A percentile compares a stretch with the other conserved stretches of the same genome.
Evolutionary conservation across 2,888 invertebrate species (phyloP).

Genomic region (Hermaeophaga mercurialis): DNA sequence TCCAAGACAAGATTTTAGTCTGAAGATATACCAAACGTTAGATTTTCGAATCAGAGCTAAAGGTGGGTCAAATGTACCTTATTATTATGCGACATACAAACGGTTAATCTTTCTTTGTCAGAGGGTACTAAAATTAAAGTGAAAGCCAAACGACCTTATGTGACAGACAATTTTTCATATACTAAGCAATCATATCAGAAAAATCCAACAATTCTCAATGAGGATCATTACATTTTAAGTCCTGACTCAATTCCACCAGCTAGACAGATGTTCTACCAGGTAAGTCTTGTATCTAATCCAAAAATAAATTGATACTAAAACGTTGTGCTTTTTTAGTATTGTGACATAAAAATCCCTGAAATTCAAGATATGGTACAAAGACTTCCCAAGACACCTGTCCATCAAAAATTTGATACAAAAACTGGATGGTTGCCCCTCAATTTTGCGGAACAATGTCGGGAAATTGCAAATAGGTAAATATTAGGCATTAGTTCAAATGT

Average conservation of each 20-base stretch:
- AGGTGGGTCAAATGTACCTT: conserved; percentile 58
- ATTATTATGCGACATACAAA: too few species aligned
- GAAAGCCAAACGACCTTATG: conserved; percentile 60
- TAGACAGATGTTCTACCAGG: conserved; percentile 89
- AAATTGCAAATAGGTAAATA: conserved; percentile 68
- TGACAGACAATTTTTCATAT: conserved; percentile 31
- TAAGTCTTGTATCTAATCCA: too few species aligned
- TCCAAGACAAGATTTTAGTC: conserved; percentile 77
- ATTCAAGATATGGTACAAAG: conserved; percentile 76
- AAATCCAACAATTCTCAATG: conserved; percentile 47
- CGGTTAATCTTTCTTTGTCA: conserved; percentile 45
- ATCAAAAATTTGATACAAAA: conserved; percentile 70
- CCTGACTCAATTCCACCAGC: conserved; percentile 80
- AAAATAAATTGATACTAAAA: not conserved
- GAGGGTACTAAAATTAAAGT: conserved; percentile 61
- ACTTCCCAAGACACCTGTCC: conserved; percentile 65
- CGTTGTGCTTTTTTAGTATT: conserved; percentile 64
- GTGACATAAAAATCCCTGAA: conserved; percentile 79
- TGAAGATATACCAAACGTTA: conserved; percentile 86
- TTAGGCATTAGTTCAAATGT: too few species aligned
- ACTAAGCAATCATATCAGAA: too few species aligned
- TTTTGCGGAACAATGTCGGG: conserved; percentile 72
- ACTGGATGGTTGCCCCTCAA: conserved; percentile 80
- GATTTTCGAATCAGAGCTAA: conserved; percentile 76
- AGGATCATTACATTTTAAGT: conserved; percentile 64